Evolutionary conservation across 2,113 vertebrate genomes (phyloP).

Genomic region (Scartelaos histophorus): DNA sequence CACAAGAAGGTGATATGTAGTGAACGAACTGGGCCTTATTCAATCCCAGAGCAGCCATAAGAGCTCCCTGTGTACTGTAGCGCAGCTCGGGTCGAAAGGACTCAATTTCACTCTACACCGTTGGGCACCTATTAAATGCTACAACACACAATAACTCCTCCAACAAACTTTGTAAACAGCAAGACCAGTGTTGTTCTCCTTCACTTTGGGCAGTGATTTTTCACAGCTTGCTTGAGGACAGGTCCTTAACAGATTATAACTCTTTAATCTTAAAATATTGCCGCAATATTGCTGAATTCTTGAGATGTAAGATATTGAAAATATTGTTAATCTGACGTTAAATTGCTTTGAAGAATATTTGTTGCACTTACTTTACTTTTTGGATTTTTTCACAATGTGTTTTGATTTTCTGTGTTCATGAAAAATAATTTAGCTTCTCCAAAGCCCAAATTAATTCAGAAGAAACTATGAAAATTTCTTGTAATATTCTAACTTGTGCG

Average conservation of each 20-base stretch:
- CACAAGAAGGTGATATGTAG: slow-evolving; percentile 68
- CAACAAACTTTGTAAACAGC: slow-evolving; percentile 54
- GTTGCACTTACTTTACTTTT: neutral
- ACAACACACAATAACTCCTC: slow-evolving; percentile 54
- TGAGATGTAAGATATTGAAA: neutral
- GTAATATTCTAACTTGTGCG: no score
- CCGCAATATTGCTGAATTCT: neutral
- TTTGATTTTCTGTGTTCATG: neutral
- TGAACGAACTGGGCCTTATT: slow-evolving; percentile 72
- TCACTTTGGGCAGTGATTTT: slow-evolving; percentile 21
- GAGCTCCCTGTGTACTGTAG: slow-evolving; percentile 52
- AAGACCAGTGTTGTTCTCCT: slow-evolving; percentile 16
- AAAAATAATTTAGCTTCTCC: neutral
- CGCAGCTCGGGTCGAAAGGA: slow-evolving; percentile 51
- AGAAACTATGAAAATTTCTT: neutral
- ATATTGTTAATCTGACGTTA: neutral
- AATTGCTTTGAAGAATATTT: neutral
- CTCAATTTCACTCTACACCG: slow-evolving; percentile 59
- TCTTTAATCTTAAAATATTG: slow-evolving; percentile 17
- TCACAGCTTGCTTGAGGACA: slow-evolving; percentile 27
- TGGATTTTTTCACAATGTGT: neutral
- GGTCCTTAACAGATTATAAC: slow-evolving; percentile 33
- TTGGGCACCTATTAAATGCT: slow-evolving; percentile 56
- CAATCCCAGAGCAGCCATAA: slow-evolving; percentile 67
- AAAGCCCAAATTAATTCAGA: neutral